Percentiles rank a stretch among this genome's conserved stretches.
phyloP scores from a whole-genome alignment of 2,113 vertebrate genomes.

The Poicephalus gulielmi region DNA sequence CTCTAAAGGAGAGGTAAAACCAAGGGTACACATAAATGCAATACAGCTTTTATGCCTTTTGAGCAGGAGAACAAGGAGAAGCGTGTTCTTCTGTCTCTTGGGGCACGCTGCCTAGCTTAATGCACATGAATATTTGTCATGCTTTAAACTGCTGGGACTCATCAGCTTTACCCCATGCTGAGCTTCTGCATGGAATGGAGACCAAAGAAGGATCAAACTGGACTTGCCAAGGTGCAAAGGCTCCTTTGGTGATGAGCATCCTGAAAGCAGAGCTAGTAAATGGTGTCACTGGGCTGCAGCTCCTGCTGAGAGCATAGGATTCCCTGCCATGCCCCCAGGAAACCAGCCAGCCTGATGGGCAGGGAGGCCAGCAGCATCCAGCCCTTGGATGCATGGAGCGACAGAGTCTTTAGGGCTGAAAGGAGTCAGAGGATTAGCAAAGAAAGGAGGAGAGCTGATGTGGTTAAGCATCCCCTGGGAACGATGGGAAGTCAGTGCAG shows the following conservation, averaged over 20 bases:
- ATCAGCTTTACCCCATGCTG: background rate
- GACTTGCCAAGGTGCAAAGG: background rate
- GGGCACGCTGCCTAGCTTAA: background rate
- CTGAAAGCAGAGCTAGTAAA: background rate
- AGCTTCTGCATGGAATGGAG: background rate
- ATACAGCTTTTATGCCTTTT: background rate
- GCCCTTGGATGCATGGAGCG: background rate
- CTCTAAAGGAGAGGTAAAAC: background rate
- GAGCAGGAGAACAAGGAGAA: background rate
- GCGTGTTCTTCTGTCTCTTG: background rate
- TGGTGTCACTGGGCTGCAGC: background rate
- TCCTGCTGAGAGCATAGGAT: background rate
- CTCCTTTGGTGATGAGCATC: background rate
- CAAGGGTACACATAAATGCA: background rate
- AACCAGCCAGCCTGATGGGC: background rate
- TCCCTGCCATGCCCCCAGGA: background rate
- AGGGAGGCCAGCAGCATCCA: background rate
- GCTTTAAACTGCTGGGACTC: background rate
- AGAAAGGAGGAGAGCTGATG: background rate
- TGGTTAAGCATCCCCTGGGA: background rate
- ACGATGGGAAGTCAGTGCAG: background rate
- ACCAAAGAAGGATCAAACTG: background rate
- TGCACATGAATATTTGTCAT: accelerated
- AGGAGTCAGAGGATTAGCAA: background rate
- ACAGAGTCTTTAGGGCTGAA: background rate